Conservation (phyloP, 1,140 invertebrate species). For the Cepaea nemoralis region DNA sequence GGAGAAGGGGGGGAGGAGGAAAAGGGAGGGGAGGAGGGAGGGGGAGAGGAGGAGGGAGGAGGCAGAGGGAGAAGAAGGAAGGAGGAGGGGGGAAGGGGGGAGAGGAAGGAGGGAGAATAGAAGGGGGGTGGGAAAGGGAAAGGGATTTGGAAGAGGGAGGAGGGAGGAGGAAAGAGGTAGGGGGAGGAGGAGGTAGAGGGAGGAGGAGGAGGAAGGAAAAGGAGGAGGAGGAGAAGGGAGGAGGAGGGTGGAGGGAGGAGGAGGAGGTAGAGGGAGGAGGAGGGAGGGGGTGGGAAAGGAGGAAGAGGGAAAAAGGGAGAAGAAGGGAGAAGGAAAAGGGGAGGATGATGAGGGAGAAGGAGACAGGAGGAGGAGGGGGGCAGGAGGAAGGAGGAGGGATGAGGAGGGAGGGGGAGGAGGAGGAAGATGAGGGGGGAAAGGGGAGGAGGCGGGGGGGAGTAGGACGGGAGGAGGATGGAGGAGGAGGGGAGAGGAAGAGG, state of each 20-base stretch:
- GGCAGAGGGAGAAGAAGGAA: background rate
- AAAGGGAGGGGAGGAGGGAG: background rate
- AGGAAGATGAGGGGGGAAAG: background rate
- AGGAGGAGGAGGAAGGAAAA: background rate
- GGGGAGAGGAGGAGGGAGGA: background rate
- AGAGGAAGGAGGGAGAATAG: background rate
- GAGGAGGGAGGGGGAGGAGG: background rate
- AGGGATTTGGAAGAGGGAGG: background rate
- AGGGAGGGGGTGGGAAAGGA: background rate
- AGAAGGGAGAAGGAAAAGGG: background rate
- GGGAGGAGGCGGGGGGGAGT: background rate
- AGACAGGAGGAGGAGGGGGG: background rate
- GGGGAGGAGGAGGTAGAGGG: background rate
- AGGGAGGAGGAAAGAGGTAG: background rate
- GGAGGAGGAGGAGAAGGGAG: background rate
- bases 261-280: background rate
- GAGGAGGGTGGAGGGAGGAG: background rate
- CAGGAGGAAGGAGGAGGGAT: background rate
- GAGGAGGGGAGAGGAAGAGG: background rate
- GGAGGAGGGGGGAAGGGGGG: background rate
- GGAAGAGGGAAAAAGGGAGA: background rate
- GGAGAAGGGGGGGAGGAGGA: conserved; percentile 8
- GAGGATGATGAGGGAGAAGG: background rate
- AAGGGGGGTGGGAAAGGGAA: background rate
- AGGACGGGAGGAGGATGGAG: background rate